A percentile compares a stretch with the other conserved stretches of the same genome.
Conservation (phyloP, 2,888 invertebrate genomes). For the Drosophila greeni region DNA sequence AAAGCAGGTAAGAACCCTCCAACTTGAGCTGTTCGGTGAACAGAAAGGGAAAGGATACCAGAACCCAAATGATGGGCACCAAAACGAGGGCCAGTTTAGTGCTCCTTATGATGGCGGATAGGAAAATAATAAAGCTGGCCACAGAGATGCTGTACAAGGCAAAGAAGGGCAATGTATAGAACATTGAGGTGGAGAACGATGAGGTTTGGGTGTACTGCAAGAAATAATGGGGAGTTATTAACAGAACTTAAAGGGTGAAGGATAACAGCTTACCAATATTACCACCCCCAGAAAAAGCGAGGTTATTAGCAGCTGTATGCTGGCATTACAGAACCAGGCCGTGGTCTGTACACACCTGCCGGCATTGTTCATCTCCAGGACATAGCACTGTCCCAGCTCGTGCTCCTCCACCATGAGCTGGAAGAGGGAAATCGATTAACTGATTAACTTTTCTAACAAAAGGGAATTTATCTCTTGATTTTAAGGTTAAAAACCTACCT, state of each 20-base stretch:
- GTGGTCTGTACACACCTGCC: constrained; percentile 25
- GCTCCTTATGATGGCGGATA: constrained; percentile 29
- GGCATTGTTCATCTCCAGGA: constrained; percentile 22
- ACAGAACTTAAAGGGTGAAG: background rate
- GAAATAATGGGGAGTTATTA: background rate
- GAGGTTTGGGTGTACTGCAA: background rate
- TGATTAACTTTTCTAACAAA: background rate
- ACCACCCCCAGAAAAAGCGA: constrained; percentile 22
- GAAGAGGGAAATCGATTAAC: background rate
- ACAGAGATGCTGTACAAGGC: constrained; percentile 39
- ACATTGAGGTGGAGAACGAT: background rate
- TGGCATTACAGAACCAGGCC: constrained; percentile 48
- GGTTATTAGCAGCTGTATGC: constrained; percentile 33
- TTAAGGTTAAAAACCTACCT: no score
- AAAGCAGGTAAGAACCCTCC: background rate
- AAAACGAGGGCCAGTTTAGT: constrained; percentile 32
- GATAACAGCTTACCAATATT: constrained; percentile 53
- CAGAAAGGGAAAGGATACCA: constrained; percentile 47
- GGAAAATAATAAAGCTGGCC: constrained; percentile 36
- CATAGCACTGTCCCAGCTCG: constrained; percentile 22
- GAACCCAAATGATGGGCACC: constrained; percentile 52
- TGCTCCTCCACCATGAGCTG: constrained; percentile 54
- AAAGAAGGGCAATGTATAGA: constrained; percentile 29
- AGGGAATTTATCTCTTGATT: no score
- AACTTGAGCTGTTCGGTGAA: constrained; percentile 8